These are phyloP conservation scores for Nomada ferruginata DNA, from an alignment of 2,888 invertebrate species.

Conservation along the genomic window DNA sequence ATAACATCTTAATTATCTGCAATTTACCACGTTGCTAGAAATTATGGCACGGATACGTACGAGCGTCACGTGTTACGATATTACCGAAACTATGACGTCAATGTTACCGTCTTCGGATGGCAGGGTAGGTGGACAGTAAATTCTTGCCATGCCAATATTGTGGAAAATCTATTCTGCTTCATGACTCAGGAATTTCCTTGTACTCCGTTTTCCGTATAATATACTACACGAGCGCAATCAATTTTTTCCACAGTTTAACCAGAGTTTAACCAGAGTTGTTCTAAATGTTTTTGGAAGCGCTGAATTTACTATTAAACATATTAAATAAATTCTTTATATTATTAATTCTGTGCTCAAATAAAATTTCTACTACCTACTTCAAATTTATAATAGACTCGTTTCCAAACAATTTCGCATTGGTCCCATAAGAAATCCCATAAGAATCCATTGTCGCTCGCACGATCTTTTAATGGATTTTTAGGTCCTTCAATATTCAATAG, in stretches of 20 bases:
- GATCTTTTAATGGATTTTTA: too few relatives aligned
- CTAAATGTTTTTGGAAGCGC: not conserved
- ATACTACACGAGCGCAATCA: not conserved
- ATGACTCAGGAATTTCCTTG: constrained; percentile 14
- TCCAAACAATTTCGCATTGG: too few relatives aligned
- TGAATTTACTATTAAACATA: too few relatives aligned
- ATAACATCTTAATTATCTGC: not conserved
- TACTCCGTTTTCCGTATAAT: not conserved
- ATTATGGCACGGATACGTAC: not conserved
- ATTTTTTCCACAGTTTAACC: not conserved
- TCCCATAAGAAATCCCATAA: too few relatives aligned
- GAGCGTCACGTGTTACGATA: constrained; percentile 11
- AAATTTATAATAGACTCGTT: too few relatives aligned
- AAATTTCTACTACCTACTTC: too few relatives aligned
- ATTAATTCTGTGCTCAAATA: too few relatives aligned
- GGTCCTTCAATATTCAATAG: too few relatives aligned
- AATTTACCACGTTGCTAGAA: not conserved
- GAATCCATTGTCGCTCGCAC: too few relatives aligned
- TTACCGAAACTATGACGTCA: constrained; percentile 35
- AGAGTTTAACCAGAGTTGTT: not conserved
- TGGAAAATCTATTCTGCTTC: constrained; percentile 34
- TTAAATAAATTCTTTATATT: too few relatives aligned
- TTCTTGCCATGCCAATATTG: constrained; percentile 29
- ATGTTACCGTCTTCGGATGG: constrained; percentile 31
- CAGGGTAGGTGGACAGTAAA: constrained; percentile 33